phyloP scores from a whole-genome alignment of 2,113 vertebrate species.

The Trichomycterus rosablanca region DNA sequence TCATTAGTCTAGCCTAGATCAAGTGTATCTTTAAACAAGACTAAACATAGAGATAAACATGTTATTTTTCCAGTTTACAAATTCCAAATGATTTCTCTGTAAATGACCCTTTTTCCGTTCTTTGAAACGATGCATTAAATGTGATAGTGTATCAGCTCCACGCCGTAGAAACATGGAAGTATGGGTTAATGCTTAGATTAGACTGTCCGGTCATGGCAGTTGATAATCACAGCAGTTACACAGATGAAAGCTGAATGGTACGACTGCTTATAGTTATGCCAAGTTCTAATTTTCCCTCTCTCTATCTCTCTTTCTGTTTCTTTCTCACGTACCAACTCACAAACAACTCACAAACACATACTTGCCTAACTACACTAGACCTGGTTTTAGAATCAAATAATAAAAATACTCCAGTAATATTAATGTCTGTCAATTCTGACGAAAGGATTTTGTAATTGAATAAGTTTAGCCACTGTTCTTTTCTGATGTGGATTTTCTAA shows the following conservation, averaged over 20 bases:
- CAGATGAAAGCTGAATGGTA: constrained; percentile 30
- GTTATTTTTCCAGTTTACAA: constrained; percentile 2
- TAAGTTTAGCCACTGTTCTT: no score
- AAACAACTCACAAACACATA: background rate
- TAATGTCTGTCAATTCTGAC: no score
- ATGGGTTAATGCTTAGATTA: constrained; percentile 23
- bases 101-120: constrained; percentile 13
- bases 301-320: background rate
- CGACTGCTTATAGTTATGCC: constrained; percentile 13
- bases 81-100: constrained; percentile 3
- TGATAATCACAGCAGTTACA: constrained; percentile 29
- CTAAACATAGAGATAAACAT: no score
- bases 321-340: no score
- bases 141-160: constrained; percentile 15
- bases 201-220: constrained; percentile 30
- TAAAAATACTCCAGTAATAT: no score
- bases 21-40: no score
- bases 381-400: no score
- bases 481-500: no score
- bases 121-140: constrained; percentile 23
- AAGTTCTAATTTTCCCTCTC: constrained; percentile 1
- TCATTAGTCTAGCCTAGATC: no score
- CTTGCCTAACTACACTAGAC: no score
- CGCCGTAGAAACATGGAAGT: constrained; percentile 8
- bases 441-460: no score